Evolutionary conservation across 2,888 invertebrate species (phyloP), one percentile per base, ranked within the genome.

Genomic region (Drosophila engyochracea): DNA sequence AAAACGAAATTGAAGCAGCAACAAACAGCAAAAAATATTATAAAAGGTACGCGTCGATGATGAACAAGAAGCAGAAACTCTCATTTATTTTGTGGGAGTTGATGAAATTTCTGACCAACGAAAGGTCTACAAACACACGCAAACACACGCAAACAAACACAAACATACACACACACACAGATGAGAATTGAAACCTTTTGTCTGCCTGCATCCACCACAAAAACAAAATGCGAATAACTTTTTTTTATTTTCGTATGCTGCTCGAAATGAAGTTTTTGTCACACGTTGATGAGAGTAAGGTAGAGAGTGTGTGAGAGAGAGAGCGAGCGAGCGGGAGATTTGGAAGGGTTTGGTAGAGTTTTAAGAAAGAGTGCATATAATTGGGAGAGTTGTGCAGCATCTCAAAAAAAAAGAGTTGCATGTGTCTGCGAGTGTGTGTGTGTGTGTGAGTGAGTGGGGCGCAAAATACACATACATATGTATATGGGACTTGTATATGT

Each of bases 361-460:
- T 44, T 37, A 44, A 61, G 52, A 62, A 59, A 60, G 81, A 70
- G 68, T 70, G 68, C 57, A 53, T 30, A 52, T 31, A 59, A 44
- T 37, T 57, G 54, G 65, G 82, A 82, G 79, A 79, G 79, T 84
- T 84, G 69, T 89, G 83, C 83, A 84, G 83, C 83, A 74, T 89
- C 88, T 33, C 49, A 52, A 66, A 49, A 64, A 64, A 52, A 41
- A 39, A 52, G 47, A 61, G 28, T 49, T 41, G 33, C 39, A 9
- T 62, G 35, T 51, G 52, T 55, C 35, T 55, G 54, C 68, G 62
- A 51, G 58, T 54, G 44, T 62, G 51, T 62, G 51, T 53, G 25
- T 65, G 28, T 62, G 51, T 53, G 25, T 65, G 28, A 51, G 59
- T 73, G 81, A 53, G 65, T 55, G 49, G 49, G 51, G 67, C 60